phyloP scores from a whole-genome alignment of 2,797 vertebrate genomes.

The Chaenodraco wilsoni region DNA sequence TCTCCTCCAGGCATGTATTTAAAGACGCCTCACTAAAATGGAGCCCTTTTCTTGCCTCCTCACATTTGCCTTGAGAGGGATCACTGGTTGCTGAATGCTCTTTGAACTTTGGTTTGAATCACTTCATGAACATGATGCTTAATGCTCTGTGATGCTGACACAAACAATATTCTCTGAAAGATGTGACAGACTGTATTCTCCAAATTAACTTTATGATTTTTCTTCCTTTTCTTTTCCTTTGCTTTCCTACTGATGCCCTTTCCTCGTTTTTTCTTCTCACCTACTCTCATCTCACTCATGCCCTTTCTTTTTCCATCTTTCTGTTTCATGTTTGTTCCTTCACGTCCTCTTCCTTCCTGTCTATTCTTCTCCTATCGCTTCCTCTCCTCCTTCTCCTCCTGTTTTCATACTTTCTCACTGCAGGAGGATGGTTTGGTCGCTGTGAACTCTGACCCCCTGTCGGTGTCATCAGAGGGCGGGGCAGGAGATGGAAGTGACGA shows the following conservation, averaged over 20 bases:
- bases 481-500: constrained; percentile 82
- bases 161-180: constrained; percentile 34
- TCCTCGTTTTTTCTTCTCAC: constrained; percentile 56
- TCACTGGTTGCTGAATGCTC: constrained; percentile 87
- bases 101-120: constrained; percentile 81
- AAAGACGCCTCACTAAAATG: constrained; percentile 82
- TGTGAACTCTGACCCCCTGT: constrained; percentile 81
- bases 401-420: constrained; percentile 37
- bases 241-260: constrained; percentile 57
- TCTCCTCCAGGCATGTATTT: constrained; percentile 80
- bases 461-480: constrained; percentile 77
- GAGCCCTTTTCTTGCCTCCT: constrained; percentile 77
- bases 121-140: constrained; percentile 73
- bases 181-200: constrained; percentile 10
- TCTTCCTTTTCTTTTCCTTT: constrained; percentile 40
- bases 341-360: constrained; percentile 30
- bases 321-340: constrained; percentile 51
- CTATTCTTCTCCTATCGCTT: constrained; percentile 33
- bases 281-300: constrained; percentile 51
- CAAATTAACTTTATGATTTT: constrained; percentile 40
- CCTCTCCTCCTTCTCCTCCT: constrained; percentile 34
- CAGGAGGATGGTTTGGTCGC: constrained; percentile 83
- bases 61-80: constrained; percentile 82
- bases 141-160: constrained; percentile 43
- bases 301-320: constrained; percentile 39